Percentiles rank a stretch among this genome's conserved stretches.
These are phyloP conservation scores for Saccostrea glomerata DNA, from an alignment of 1,140 invertebrate species.

Conservation along the genomic window DNA sequence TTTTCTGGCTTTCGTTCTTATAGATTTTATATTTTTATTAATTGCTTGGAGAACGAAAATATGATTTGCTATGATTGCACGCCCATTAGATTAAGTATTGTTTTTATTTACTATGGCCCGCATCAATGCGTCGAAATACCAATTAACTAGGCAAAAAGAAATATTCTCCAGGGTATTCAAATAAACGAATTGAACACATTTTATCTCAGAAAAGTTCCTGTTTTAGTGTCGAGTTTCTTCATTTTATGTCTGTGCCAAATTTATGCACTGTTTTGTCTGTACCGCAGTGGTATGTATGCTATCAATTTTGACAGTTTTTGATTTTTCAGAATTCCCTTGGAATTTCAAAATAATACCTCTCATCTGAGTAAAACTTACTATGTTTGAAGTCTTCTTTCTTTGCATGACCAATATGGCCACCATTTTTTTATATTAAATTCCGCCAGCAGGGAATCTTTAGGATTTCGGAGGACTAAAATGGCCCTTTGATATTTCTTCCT, in stretches of 20 bases:
- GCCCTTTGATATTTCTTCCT: slow-evolving; percentile 54
- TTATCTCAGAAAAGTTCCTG: too few relatives aligned
- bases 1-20: too few relatives aligned
- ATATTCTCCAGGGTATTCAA: not conserved
- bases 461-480: slow-evolving; percentile 64
- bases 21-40: too few relatives aligned
- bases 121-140: too few relatives aligned
- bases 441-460: slow-evolving; percentile 66
- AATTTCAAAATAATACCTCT: not conserved
- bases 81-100: too few relatives aligned
- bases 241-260: not conserved
- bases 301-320: not conserved
- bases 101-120: too few relatives aligned
- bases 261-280: not conserved
- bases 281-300: not conserved
- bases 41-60: too few relatives aligned
- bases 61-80: too few relatives aligned
- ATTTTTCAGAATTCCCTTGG: not conserved
- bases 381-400: slow-evolving; percentile 61
- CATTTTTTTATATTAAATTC: slow-evolving; percentile 87
- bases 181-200: not conserved
- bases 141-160: not conserved
- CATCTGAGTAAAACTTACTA: slow-evolving; percentile 39
- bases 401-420: slow-evolving; percentile 86
- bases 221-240: not conserved